phyloP scores from a whole-genome alignment of 2,113 vertebrate species.

The Callipepla squamata region DNA sequence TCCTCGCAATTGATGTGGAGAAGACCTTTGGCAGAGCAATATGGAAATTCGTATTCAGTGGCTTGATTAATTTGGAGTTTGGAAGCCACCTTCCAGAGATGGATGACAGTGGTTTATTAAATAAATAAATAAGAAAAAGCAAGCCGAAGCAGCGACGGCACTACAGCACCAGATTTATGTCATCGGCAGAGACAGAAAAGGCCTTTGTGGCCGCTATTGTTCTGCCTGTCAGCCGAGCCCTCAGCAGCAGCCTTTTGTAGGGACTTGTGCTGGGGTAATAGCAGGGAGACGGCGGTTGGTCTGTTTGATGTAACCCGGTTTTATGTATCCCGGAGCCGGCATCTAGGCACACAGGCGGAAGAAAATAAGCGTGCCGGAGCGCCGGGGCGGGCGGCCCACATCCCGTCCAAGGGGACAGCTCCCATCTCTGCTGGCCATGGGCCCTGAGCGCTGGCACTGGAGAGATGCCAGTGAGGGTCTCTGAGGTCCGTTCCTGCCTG shows the following conservation, averaged over 20 bases:
- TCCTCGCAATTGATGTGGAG: conserved; percentile 69
- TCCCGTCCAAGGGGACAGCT: not conserved
- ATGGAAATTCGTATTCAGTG: conserved; percentile 70
- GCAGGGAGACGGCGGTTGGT: conserved; percentile 66
- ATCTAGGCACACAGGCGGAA: conserved; percentile 42
- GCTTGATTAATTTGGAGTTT: conserved; percentile 75
- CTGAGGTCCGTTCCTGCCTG: accelerated
- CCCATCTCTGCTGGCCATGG: not conserved
- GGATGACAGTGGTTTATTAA: conserved; percentile 73
- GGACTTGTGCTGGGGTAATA: conserved; percentile 63
- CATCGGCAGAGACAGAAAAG: conserved; percentile 64
- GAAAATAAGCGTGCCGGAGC: conserved; percentile 53
- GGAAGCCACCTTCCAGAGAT: conserved; percentile 71
- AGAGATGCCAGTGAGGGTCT: not conserved
- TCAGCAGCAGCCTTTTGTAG: conserved; percentile 68
- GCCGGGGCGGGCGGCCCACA: not conserved
- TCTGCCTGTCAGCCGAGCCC: conserved; percentile 56
- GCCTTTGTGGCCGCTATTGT: conserved; percentile 69
- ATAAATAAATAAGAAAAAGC: conserved; percentile 69
- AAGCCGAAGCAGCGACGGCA: conserved; percentile 49
- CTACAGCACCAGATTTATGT: conserved; percentile 74
- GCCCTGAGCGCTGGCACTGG: not conserved
- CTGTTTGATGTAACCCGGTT: conserved; percentile 68
- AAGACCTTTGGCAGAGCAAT: conserved; percentile 74
- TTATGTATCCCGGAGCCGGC: conserved; percentile 42